Conservation (phyloP, 92 coral and sea anemone species). For the Desmophyllum pertusum region DNA sequence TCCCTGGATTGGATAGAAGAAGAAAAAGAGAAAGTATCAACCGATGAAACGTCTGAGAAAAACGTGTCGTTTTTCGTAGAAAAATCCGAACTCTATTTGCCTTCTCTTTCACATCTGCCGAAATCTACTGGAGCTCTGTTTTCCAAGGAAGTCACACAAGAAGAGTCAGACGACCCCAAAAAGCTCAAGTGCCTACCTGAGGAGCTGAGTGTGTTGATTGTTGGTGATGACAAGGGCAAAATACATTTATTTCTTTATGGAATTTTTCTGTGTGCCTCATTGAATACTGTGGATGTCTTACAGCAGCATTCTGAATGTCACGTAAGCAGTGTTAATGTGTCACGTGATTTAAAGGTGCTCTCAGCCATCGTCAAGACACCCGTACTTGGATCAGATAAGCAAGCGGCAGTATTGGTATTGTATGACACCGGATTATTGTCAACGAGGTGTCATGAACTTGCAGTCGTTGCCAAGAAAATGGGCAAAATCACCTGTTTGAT, state of each 20-base stretch:
- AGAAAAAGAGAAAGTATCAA: slow-evolving; percentile 35
- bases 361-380: slow-evolving; percentile 65
- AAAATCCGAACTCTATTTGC: slow-evolving; percentile 79
- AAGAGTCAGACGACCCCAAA: slow-evolving; percentile 85
- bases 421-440: slow-evolving; percentile 75
- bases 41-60: slow-evolving; percentile 27
- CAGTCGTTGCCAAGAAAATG: slow-evolving; percentile 82
- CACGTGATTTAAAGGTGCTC: slow-evolving; percentile 66
- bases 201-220: slow-evolving; percentile 78
- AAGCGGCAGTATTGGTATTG: slow-evolving; percentile 52
- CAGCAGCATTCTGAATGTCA: slow-evolving; percentile 26
- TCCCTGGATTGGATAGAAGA: slow-evolving; percentile 87
- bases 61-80: slow-evolving; percentile 68
- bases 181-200: slow-evolving; percentile 77
- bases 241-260: slow-evolving; percentile 83
- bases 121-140: slow-evolving; percentile 85
- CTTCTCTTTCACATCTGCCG: slow-evolving; percentile 82
- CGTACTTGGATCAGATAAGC: slow-evolving; percentile 25
- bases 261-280: slow-evolving; percentile 73
- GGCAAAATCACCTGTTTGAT: slow-evolving; percentile 76
- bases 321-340: slow-evolving; percentile 67
- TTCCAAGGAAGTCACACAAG: slow-evolving; percentile 76
- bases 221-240: slow-evolving; percentile 76
- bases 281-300: slow-evolving; percentile 44
- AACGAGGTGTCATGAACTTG: slow-evolving; percentile 77